Evolutionary conservation across 2,113 vertebrate genomes (phyloP).

Genomic region (Pangasianodon gigas): DNA sequence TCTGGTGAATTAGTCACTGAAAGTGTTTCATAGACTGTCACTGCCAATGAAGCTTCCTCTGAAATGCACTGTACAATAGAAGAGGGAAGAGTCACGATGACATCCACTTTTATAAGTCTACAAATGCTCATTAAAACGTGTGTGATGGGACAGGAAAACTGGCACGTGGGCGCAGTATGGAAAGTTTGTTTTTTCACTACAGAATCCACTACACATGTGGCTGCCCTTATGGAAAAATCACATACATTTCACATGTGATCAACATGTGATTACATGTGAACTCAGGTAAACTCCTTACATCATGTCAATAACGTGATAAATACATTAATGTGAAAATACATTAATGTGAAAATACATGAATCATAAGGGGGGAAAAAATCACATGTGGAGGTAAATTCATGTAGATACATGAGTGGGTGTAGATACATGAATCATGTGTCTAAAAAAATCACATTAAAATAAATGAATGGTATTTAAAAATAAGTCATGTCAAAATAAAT

Average conservation of each 20-base stretch:
- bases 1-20: neutral
- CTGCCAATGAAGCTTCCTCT: neutral
- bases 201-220: neutral
- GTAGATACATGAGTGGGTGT: neutral
- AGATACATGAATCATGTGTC: neutral
- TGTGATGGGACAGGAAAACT: neutral
- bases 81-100: neutral
- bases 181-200: neutral
- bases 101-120: slow-evolving; percentile 32
- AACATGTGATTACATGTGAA: neutral
- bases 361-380: neutral
- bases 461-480: too few species aligned
- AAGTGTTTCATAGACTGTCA: neutral
- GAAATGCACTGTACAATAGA: neutral
- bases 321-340: neutral
- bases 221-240: neutral
- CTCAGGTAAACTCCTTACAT: neutral
- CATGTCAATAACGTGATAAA: neutral
- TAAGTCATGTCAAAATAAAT: too few species aligned
- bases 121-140: slow-evolving; percentile 40
- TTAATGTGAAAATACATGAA: neutral
- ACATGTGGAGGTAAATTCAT: neutral
- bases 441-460: neutral
- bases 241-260: neutral
- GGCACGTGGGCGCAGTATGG: neutral